Evolutionary conservation across 2,888 invertebrate genomes (phyloP).

Genomic region (Eupithecia exiguata): DNA sequence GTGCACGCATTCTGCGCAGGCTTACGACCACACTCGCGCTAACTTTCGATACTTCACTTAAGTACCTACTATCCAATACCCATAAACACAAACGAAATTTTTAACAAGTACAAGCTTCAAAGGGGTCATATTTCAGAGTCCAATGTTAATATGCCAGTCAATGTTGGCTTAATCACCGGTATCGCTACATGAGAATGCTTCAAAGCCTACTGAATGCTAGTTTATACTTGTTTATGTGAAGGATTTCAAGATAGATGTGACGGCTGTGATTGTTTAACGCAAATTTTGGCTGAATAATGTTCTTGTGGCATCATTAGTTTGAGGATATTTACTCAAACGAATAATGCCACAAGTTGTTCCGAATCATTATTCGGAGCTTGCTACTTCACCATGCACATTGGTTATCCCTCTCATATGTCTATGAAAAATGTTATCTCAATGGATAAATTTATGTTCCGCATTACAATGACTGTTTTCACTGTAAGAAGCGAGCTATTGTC

Average conservation of each 20-base stretch:
- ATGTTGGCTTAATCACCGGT: neutral
- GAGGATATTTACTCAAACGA: no score
- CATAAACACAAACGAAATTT: constrained; percentile 29
- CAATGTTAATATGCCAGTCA: neutral
- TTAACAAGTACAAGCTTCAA: constrained; percentile 14
- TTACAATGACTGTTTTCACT: constrained; percentile 64
- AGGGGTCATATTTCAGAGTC: neutral
- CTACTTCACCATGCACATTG: neutral
- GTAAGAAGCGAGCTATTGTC: constrained; percentile 63
- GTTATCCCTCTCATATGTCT: neutral
- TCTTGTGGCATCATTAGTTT: neutral
- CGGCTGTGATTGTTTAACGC: neutral
- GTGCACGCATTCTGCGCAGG: constrained; percentile 47
- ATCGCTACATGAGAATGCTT: neutral
- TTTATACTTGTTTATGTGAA: neutral
- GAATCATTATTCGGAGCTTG: no score
- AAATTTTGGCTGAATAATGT: neutral
- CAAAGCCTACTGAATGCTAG: neutral
- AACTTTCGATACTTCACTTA: constrained; percentile 58
- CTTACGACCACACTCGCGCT: constrained; percentile 44
- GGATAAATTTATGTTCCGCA: constrained; percentile 63
- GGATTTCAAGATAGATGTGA: neutral
- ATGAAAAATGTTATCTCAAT: constrained; percentile 46
- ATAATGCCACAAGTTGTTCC: no score
- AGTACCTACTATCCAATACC: constrained; percentile 41